Conservation (phyloP, 2,888 invertebrate species). For the Aphodius sticticus region DNA sequence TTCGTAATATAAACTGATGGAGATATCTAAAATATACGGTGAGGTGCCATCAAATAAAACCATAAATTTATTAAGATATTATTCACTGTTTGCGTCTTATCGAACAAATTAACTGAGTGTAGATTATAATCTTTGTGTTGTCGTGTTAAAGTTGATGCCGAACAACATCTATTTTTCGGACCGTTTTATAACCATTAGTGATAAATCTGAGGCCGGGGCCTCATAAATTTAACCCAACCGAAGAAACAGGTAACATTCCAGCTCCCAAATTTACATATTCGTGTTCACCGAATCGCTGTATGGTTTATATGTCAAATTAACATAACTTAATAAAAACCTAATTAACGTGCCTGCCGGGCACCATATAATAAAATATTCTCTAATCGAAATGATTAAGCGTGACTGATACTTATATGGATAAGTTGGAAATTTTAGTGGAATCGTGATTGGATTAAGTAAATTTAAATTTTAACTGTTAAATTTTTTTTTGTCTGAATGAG, state of each 20-base stretch:
- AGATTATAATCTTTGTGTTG: neutral
- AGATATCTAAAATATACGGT: neutral
- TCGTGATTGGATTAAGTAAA: no score
- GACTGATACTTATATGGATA: neutral
- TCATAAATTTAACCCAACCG: neutral
- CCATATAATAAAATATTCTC: slow-evolving; percentile 9
- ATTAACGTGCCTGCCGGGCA: slow-evolving; percentile 17
- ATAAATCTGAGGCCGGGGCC: neutral
- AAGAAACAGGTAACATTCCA: slow-evolving; percentile 6
- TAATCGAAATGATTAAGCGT: slow-evolving; percentile 10
- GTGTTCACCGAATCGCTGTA: neutral
- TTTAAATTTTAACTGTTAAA: no score
- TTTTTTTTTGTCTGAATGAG: no score
- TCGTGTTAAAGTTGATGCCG: neutral
- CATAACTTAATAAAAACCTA: slow-evolving; percentile 23
- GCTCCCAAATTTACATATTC: slow-evolving; percentile 16
- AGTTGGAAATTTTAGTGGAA: no score
- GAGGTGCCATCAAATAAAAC: neutral
- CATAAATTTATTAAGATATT: neutral
- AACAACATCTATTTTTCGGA: neutral
- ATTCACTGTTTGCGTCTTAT: neutral
- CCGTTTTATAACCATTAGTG: neutral
- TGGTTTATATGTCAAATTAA: slow-evolving; percentile 17
- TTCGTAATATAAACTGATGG: neutral
- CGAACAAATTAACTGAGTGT: neutral